Percentiles rank a stretch among this genome's conserved stretches.
Conservation (phyloP, 2,113 vertebrate species). For the Rostratula benghalensis region DNA sequence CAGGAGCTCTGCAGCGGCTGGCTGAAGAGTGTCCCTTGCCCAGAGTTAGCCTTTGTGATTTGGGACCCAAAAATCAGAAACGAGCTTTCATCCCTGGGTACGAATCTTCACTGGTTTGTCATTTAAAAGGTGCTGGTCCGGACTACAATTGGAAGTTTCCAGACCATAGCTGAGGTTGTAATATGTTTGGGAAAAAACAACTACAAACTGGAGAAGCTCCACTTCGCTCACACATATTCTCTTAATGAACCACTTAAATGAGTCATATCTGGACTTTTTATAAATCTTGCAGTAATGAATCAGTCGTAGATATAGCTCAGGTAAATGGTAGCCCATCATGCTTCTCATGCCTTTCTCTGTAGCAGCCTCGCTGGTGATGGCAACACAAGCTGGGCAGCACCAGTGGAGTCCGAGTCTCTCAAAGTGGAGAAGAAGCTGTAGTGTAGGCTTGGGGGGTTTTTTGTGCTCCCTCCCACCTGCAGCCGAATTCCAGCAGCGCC, state of each 20-base stretch:
- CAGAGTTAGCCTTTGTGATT: background rate
- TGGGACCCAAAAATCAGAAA: background rate
- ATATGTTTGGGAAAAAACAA: background rate
- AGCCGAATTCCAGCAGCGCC: background rate
- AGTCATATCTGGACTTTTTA: background rate
- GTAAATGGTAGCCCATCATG: background rate
- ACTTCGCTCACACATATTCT: background rate
- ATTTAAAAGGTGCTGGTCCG: background rate
- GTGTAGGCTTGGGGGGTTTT: background rate
- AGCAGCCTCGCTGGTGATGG: background rate
- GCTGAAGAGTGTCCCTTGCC: background rate
- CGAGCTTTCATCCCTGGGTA: background rate
- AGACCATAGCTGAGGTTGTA: background rate
- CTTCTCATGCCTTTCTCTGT: background rate
- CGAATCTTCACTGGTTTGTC: background rate
- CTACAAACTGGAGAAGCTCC: background rate
- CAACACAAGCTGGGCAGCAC: background rate
- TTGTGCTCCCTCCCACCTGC: background rate
- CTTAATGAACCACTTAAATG: background rate
- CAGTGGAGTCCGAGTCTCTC: background rate
- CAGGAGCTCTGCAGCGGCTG: fast-evolving
- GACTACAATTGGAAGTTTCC: background rate
- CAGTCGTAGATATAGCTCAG: background rate
- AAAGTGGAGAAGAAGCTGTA: background rate
- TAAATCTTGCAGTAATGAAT: background rate